Base-by-base conservation (phyloP, 2,888 invertebrate species). In the Dorcus parallelipipedus region DNA sequence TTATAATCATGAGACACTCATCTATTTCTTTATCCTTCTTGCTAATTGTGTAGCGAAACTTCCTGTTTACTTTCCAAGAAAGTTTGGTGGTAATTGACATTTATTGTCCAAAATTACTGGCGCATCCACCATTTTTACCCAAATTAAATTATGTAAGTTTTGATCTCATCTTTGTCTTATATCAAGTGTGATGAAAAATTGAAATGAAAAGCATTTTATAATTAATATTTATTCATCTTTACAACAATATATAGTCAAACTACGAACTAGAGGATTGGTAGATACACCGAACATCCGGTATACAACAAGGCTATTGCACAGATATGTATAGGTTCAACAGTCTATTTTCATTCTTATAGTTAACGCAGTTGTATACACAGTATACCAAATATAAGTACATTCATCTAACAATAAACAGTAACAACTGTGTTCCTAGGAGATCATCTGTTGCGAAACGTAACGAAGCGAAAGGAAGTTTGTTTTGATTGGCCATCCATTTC, bases 291-390 rank as follows among this genome's bases (percentile, higher is more conserved):
- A 66, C 65, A 65, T 63, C 59, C 61, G 64, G 65, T 64, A 60
- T 69, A 67, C 65, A 69, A 66, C 69, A 66, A 68, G 65, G 68
- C 62, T 66, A 64, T 58, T 63, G 56, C 55, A 57, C 58, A 53
- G 49, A 56, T 61, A 64, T 61, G 54, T 59, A 63, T 57, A 52
- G 59, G 58, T 60, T 67, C 59, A 71, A 71, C 72, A 72, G 72
- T 73, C 70, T 45, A 45, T 45, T 10, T 33, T 6, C 26, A 45
- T 45, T 45, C 45, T 33, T 33, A 33, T 33, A 10, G 45, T 45
- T 45, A 45, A 45, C 26, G 26, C 26, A 7, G 6, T 45, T 63
- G 60, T 68, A 65, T 69, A 67, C 59, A 65, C 65, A 68, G 61
- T 60, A 64, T 69, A 69, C 67, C 64, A 68, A 69, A 68, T 69